phyloP scores from a whole-genome alignment of 2,888 invertebrate species.

The Camponotus fellah region DNA sequence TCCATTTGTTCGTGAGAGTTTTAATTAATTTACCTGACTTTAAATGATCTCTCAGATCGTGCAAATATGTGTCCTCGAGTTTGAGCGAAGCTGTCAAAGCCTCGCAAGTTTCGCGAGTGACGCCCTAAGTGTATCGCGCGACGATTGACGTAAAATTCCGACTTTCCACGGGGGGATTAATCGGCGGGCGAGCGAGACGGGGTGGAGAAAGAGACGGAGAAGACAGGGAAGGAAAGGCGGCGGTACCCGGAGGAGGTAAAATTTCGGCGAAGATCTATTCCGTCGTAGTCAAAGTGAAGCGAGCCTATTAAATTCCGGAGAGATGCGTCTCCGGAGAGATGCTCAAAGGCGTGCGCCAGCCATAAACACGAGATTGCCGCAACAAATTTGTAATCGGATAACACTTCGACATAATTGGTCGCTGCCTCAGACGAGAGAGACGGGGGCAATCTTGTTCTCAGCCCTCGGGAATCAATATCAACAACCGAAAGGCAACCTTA shows the following conservation, averaged over 20 bases:
- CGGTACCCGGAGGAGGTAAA: constrained; percentile 60
- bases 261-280: constrained; percentile 76
- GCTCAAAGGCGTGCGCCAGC: constrained; percentile 73
- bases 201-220: neutral
- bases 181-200: constrained; percentile 2
- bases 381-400: constrained; percentile 76
- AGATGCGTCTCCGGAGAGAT: constrained; percentile 75
- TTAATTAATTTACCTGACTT: constrained; percentile 42
- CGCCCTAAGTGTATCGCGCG: neutral
- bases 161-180: constrained; percentile 63
- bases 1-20: constrained; percentile 24
- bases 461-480: constrained; percentile 29
- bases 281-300: constrained; percentile 79
- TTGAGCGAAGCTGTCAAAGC: constrained; percentile 11
- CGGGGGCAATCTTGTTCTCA: constrained; percentile 8
- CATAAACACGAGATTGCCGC: constrained; percentile 74
- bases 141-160: constrained; percentile 56
- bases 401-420: constrained; percentile 73
- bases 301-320: constrained; percentile 81
- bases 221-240: constrained; percentile 2
- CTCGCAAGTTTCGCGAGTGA: constrained; percentile 22
- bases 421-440: constrained; percentile 40
- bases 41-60: constrained; percentile 24
- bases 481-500: constrained; percentile 20
- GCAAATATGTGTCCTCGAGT: constrained; percentile 24